Conservation (phyloP, 2,113 vertebrate genomes). For the Motacilla alba region DNA sequence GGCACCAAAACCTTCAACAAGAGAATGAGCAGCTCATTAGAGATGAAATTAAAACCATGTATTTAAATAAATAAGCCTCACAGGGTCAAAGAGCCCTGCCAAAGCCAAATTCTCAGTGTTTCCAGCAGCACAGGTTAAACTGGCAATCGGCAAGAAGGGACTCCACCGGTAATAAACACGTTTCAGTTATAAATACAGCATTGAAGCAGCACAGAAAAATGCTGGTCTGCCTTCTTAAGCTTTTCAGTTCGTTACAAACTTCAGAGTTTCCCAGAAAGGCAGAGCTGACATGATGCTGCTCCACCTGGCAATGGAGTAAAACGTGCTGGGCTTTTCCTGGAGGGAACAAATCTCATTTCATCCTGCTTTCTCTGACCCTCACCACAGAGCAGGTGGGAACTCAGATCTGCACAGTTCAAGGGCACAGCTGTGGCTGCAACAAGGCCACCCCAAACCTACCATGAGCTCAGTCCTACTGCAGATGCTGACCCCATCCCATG, state of each 20-base stretch:
- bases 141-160: not conserved
- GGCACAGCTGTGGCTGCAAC: not conserved
- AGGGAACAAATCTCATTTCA: constrained; percentile 1
- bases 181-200: not conserved
- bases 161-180: not conserved
- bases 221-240: not conserved
- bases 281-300: not conserved
- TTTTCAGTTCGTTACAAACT: not conserved
- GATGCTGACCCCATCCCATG: not conserved
- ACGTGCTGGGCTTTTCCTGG: not conserved
- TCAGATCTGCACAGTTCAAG: not conserved
- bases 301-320: not conserved
- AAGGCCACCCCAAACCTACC: not conserved
- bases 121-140: not conserved
- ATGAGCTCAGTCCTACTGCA: not conserved
- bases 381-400: not conserved
- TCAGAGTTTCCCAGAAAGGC: not conserved
- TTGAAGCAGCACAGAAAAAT: not conserved
- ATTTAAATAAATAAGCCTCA: not conserved
- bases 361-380: not conserved
- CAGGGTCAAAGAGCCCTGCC: not conserved
- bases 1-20: constrained; percentile 81
- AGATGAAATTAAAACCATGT: rapidly evolving
- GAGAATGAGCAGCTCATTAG: not conserved
- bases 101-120: not conserved